Evolutionary conservation across 1,140 invertebrate species (phyloP).

Genomic region (Semibalanus balanoides): DNA sequence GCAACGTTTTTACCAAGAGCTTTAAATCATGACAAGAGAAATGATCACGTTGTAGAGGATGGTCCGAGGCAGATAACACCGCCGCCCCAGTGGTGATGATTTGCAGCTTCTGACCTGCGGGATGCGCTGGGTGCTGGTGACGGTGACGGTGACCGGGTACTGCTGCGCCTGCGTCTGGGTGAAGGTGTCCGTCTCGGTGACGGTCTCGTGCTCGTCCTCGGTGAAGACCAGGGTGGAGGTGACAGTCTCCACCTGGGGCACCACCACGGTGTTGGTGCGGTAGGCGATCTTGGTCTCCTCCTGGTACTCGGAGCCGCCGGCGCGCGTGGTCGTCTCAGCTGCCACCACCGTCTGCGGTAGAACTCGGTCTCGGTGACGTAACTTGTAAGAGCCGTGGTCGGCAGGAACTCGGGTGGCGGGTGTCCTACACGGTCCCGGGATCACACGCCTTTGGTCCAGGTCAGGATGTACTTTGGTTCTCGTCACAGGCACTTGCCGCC

Average conservation of each 20-base stretch:
- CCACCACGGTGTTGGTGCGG: not conserved
- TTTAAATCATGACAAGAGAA: too few species aligned
- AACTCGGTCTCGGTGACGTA: constrained; percentile 19
- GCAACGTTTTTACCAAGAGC: too few species aligned
- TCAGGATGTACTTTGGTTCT: not conserved
- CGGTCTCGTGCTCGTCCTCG: constrained; percentile 4
- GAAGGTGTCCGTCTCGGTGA: not conserved
- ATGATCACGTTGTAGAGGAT: too few species aligned
- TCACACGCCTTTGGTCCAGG: not conserved
- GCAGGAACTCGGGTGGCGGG: too few species aligned
- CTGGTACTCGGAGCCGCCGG: constrained; percentile 5
- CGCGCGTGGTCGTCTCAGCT: constrained; percentile 20
- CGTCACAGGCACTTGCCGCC: constrained; percentile 12
- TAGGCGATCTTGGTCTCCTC: constrained; percentile 5
- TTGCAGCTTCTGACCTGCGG: not conserved
- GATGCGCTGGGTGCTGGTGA: not conserved
- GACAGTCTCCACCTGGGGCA: not conserved
- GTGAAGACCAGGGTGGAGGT: constrained; percentile 3
- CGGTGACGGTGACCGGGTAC: constrained; percentile 3
- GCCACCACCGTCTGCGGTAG: constrained; percentile 20
- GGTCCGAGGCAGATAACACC: too few species aligned
- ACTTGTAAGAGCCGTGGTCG: too few species aligned
- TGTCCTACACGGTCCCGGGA: not conserved
- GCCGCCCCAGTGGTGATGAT: too few species aligned
- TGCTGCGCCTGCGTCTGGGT: not conserved